A percentile compares a stretch with the other conserved stretches of the same genome.
These are phyloP conservation scores for Alentia gelatinosa DNA, from an alignment of 2,888 invertebrate genomes.

Conservation along the genomic window DNA sequence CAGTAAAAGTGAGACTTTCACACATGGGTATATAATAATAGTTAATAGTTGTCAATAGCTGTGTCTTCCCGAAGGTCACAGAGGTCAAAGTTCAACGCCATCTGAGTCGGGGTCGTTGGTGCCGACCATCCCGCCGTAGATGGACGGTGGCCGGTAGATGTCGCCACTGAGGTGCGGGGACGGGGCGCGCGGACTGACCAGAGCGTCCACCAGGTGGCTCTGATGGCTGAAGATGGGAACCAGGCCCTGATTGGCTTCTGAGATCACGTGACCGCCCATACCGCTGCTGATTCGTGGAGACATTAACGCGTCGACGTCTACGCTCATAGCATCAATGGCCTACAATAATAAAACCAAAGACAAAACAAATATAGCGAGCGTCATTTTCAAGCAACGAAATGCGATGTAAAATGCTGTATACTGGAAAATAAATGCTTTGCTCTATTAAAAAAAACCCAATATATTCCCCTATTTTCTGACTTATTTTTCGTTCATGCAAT, in stretches of 20 bases:
- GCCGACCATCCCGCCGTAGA: not conserved
- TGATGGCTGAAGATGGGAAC: not conserved
- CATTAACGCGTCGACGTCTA: not conserved
- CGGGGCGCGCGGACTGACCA: not conserved
- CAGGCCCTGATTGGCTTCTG: not conserved
- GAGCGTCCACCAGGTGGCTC: not conserved
- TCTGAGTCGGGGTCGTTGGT: constrained; percentile 1
- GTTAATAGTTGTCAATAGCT: too few species aligned
- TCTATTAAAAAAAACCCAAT: too few species aligned
- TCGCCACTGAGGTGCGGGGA: not conserved
- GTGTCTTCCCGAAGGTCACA: too few species aligned
- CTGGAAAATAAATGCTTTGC: too few species aligned
- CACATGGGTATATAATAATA: too few species aligned
- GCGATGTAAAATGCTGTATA: too few species aligned
- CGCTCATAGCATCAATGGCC: constrained; percentile 5
- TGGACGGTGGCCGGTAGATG: not conserved
- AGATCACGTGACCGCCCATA: not conserved
- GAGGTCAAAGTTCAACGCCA: not conserved
- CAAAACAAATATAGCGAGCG: too few species aligned
- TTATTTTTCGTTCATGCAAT: too few species aligned
- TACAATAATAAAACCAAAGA: not conserved
- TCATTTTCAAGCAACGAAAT: too few species aligned
- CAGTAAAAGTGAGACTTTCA: too few species aligned
- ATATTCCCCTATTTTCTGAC: too few species aligned
- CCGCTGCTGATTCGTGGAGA: constrained; percentile 13